Evolutionary conservation across 2,888 invertebrate species (phyloP).

Genomic region (Caenorhabditis drosophilae): DNA sequence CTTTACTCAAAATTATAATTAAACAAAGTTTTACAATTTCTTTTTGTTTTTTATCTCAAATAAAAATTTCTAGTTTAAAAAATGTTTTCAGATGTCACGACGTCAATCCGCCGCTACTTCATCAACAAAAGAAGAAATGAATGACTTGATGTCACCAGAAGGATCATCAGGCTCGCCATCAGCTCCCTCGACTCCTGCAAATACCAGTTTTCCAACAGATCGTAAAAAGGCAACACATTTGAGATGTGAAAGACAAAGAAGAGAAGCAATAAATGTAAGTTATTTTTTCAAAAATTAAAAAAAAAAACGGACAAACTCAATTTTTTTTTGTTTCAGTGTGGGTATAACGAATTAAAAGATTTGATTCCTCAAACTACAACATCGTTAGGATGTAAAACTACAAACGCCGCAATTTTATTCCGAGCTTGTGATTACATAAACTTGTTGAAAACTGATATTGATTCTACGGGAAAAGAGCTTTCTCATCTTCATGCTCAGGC

Average conservation of each 20-base stretch:
- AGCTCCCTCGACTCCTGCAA: slow-evolving; percentile 25
- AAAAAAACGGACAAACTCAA: not conserved
- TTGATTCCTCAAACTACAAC: slow-evolving; percentile 65
- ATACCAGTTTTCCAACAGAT: slow-evolving; percentile 43
- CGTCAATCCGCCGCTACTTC: slow-evolving; percentile 17
- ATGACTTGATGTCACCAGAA: slow-evolving; percentile 33
- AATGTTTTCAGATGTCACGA: slow-evolving; percentile 7
- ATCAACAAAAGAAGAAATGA: slow-evolving; percentile 16
- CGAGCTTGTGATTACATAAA: slow-evolving; percentile 67
- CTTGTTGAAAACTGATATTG: slow-evolving; percentile 53
- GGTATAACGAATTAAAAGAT: slow-evolving; percentile 67
- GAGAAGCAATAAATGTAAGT: slow-evolving; percentile 65
- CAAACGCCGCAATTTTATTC: slow-evolving; percentile 68
- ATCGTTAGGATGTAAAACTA: slow-evolving; percentile 67
- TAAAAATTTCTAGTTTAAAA: too few relatives aligned
- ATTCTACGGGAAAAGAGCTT: slow-evolving; percentile 55
- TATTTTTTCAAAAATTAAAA: slow-evolving; percentile 1
- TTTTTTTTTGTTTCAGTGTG: slow-evolving; percentile 67
- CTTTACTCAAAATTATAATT: too few relatives aligned
- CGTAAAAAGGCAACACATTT: slow-evolving; percentile 68
- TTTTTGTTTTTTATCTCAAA: too few relatives aligned
- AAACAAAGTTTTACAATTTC: too few relatives aligned
- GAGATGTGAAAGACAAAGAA: slow-evolving; percentile 67
- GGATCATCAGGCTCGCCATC: slow-evolving; percentile 31
- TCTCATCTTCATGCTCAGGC: slow-evolving; percentile 48